A percentile compares a stretch with the other conserved stretches of the same genome.
Evolutionary conservation across 1,140 invertebrate species (phyloP).

Genomic region (Sycophaga agraensis): DNA sequence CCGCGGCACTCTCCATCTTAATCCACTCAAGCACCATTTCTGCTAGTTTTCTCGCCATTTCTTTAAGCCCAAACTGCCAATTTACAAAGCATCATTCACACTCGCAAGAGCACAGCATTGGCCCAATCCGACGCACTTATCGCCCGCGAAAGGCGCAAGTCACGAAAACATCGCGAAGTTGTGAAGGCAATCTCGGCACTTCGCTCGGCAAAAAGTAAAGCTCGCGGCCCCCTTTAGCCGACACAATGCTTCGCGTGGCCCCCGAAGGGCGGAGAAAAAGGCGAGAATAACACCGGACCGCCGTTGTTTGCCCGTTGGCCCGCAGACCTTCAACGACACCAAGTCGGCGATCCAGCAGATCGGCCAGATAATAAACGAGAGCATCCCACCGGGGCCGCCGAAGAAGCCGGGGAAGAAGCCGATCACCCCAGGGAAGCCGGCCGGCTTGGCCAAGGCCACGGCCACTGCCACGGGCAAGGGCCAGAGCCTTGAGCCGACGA

Average conservation of each 20-base stretch:
- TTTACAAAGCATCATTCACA: too few relatives aligned
- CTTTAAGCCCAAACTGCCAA: too few relatives aligned
- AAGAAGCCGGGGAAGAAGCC: slow-evolving; percentile 19
- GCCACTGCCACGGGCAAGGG: not conserved
- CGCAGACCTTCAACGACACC: slow-evolving; percentile 56
- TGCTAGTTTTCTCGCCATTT: too few relatives aligned
- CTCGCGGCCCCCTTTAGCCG: too few relatives aligned
- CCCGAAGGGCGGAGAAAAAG: not conserved
- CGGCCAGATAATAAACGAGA: slow-evolving; percentile 44
- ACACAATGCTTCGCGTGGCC: not conserved
- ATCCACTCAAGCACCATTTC: too few relatives aligned
- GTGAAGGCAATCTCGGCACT: too few relatives aligned
- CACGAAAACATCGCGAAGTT: too few relatives aligned
- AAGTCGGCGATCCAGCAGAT: slow-evolving; percentile 54
- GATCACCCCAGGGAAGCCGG: not conserved
- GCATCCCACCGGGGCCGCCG: slow-evolving; percentile 45
- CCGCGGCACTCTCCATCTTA: too few relatives aligned
- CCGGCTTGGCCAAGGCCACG: not conserved
- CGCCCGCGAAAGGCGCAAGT: too few relatives aligned
- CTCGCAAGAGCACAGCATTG: too few relatives aligned
- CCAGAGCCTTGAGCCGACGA: not conserved
- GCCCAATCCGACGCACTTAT: too few relatives aligned
- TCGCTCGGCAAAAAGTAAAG: too few relatives aligned
- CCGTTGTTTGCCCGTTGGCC: slow-evolving; percentile 20
- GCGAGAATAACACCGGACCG: not conserved